Conservation (phyloP, 2,888 invertebrate species). For the Apodemia zela region DNA sequence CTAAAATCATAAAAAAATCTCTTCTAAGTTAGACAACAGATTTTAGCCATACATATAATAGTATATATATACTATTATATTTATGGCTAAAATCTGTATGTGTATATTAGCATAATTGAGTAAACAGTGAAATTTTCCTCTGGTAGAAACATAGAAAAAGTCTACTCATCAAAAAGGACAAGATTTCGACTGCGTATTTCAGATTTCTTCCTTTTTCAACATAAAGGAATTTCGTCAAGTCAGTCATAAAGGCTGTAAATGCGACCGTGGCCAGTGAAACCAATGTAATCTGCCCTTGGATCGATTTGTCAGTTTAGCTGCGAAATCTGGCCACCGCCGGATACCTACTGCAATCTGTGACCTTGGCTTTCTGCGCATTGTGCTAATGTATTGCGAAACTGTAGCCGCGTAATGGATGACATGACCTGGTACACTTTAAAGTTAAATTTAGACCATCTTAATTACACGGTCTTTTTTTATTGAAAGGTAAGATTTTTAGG, state of each 20-base stretch:
- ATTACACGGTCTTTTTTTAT: background rate
- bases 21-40: no score
- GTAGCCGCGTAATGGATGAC: background rate
- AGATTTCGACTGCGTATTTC: no score
- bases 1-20: no score
- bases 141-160: no score
- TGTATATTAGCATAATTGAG: no score
- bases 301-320: constrained; percentile 44
- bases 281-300: constrained; percentile 45
- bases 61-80: no score
- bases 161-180: no score
- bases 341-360: constrained; percentile 21
- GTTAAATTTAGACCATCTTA: background rate
- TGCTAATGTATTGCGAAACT: background rate
- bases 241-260: background rate
- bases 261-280: constrained; percentile 36
- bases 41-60: no score
- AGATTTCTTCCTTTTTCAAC: no score
- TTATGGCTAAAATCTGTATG: no score
- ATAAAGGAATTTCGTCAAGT: no score
- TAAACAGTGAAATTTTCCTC: no score
- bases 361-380: constrained; percentile 22
- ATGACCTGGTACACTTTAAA: background rate
- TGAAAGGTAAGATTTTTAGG: background rate
- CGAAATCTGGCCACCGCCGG: constrained; percentile 40